These are phyloP conservation scores for Seriola rivoliana DNA, from an alignment of 2,113 vertebrate genomes.

Conservation along the genomic window DNA sequence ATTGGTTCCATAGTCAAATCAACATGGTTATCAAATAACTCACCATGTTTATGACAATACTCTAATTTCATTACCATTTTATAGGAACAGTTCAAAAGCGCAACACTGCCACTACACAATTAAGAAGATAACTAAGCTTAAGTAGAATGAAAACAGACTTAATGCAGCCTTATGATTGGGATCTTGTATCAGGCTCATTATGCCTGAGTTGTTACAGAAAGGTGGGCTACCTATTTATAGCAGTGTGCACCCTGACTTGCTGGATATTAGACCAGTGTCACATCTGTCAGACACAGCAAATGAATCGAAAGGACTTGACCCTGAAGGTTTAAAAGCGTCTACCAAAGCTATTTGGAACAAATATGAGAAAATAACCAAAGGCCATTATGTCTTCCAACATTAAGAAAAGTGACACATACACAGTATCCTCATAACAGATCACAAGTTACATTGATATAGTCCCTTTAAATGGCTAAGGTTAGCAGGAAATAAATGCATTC, in stretches of 20 bases:
- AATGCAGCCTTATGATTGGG: not conserved
- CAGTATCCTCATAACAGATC: not conserved
- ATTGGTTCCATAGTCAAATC: not conserved
- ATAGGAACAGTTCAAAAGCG: not conserved
- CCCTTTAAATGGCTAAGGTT: not conserved
- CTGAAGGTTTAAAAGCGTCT: not conserved
- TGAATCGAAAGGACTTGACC: not conserved
- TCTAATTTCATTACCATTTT: not conserved
- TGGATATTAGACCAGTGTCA: not conserved
- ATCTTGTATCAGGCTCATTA: not conserved
- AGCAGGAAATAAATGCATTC: not conserved
- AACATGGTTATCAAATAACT: not conserved
- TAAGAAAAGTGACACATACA: not conserved
- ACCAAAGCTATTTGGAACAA: not conserved
- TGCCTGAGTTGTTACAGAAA: not conserved
- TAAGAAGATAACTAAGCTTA: not conserved
- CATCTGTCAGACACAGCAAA: not conserved
- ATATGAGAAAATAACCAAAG: not conserved
- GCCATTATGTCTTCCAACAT: not conserved
- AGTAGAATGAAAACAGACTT: not conserved
- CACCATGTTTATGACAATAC: not conserved
- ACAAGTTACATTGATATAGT: not conserved
- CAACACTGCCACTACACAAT: not conserved
- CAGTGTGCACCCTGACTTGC: not conserved
- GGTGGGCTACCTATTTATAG: conserved; percentile 11